A percentile compares a stretch with the other conserved stretches of the same genome.
Evolutionary conservation across 2,797 vertebrate genomes (phyloP).

Genomic region (Sus cebifrons): DNA sequence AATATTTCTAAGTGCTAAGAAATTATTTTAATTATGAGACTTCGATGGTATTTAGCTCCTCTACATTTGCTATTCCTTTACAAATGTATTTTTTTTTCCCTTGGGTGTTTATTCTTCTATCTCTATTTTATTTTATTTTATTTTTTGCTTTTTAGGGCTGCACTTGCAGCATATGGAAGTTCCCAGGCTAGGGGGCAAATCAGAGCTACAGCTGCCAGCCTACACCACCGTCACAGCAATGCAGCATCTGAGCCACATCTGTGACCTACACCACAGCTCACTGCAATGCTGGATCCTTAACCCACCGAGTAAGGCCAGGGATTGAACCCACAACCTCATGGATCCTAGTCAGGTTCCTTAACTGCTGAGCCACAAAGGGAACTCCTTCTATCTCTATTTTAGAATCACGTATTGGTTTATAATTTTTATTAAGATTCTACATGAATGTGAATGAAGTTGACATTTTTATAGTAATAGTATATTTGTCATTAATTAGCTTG

Average conservation of each 20-base stretch:
- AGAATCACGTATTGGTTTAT: conserved; percentile 4
- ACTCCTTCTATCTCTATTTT: background rate
- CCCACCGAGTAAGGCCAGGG: no score
- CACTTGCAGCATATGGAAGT: no score
- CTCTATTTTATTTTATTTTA: background rate
- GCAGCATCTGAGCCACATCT: no score
- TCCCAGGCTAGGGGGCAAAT: no score
- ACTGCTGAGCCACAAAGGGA: no score
- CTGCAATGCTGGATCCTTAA: no score
- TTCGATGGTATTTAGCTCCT: background rate
- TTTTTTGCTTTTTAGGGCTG: no score
- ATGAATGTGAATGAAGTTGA: conserved; percentile 3
- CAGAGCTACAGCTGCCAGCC: no score
- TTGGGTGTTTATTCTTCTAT: background rate
- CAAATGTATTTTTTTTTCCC: background rate
- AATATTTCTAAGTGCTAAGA: background rate
- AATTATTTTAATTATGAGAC: conserved; percentile 1
- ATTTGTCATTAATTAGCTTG: background rate
- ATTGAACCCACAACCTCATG: no score
- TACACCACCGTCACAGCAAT: no score
- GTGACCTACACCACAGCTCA: no score
- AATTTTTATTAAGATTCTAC: conserved; percentile 41
- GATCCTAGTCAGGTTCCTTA: no score
- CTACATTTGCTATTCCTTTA: background rate
- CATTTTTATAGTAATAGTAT: conserved; percentile 61